Conservation (phyloP, 2,113 vertebrate genomes). For the Mobula birostris region DNA sequence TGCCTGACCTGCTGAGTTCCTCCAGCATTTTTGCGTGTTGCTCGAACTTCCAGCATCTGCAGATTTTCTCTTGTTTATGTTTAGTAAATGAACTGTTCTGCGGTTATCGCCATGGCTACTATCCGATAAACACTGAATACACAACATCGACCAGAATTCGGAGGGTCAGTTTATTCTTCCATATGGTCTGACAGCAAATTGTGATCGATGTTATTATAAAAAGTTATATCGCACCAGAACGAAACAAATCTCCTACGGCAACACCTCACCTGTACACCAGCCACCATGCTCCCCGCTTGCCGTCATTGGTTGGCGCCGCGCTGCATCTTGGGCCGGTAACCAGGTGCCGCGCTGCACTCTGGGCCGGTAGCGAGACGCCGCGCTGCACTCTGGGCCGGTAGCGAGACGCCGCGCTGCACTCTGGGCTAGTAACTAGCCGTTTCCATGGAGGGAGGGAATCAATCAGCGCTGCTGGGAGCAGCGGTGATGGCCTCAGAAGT, state of each 20-base stretch:
- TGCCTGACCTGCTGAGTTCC: no score
- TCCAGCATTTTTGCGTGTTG: no score
- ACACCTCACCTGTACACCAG: not conserved
- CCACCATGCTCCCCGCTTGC: not conserved
- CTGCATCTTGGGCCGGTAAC: slow-evolving; percentile 20
- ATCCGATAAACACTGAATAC: not conserved
- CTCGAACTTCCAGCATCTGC: no score
- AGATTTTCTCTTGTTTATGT: not conserved
- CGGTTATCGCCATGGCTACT: not conserved
- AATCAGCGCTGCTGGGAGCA: not conserved
- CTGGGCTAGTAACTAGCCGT: not conserved
- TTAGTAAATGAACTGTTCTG: not conserved
- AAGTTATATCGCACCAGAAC: not conserved
- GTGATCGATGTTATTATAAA: not conserved
- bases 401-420: not conserved
- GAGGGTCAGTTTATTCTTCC: not conserved
- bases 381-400: not conserved
- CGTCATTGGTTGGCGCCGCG: not conserved
- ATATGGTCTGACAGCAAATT: no score
- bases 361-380: not conserved
- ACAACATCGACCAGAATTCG: not conserved
- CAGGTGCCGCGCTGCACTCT: slow-evolving; percentile 24
- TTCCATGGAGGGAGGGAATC: not conserved
- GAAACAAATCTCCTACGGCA: no score
- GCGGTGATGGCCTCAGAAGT: no score